These are phyloP conservation scores for Heliconius erato DNA, from an alignment of 2,888 invertebrate genomes.

Conservation along the genomic window DNA sequence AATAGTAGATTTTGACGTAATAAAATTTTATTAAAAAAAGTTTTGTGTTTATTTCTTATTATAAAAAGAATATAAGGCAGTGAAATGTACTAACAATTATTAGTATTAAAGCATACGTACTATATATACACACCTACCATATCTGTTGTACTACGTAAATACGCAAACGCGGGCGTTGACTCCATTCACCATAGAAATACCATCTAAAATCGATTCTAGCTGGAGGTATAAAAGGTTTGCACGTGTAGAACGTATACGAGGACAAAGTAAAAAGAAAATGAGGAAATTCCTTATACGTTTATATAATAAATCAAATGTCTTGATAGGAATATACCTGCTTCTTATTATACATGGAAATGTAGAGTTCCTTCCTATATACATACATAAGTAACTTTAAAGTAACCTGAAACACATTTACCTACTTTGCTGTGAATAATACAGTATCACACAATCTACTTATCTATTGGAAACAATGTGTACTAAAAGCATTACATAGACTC, in stretches of 20 bases:
- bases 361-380: not conserved
- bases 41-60: no score
- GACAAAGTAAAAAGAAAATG: not conserved
- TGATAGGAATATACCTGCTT: not conserved
- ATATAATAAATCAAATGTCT: not conserved
- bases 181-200: conserved; percentile 24
- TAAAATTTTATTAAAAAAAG: no score
- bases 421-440: not conserved
- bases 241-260: not conserved
- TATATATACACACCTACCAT: not conserved
- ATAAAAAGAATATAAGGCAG: no score
- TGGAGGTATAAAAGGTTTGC: conserved; percentile 3
- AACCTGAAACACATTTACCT: not conserved
- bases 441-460: not conserved
- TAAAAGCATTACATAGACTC: not conserved
- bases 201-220: conserved; percentile 15
- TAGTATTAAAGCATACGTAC: not conserved
- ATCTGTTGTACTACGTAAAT: conserved; percentile 7
- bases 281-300: not conserved
- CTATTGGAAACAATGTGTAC: not conserved
- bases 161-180: conserved; percentile 25
- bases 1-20: no score
- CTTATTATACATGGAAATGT: not conserved
- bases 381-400: not conserved
- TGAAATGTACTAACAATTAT: no score